Conservation (phyloP, 2,113 vertebrate genomes). For the Hassar affinis region DNA sequence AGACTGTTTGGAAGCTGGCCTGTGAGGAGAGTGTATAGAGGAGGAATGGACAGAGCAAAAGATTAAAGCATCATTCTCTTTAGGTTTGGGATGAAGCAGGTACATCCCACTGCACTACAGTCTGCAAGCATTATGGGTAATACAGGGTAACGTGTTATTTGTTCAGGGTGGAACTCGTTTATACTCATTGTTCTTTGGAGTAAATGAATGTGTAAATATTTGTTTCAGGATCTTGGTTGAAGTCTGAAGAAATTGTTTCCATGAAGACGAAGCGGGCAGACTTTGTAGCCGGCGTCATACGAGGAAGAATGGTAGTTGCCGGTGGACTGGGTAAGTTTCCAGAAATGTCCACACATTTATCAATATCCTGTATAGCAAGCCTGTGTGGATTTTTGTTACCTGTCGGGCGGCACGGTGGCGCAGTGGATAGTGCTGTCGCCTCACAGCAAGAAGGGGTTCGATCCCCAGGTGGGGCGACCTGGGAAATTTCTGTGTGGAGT, state of each 20-base stretch:
- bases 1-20: background rate
- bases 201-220: background rate
- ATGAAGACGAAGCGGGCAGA: constrained; percentile 94
- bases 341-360: background rate
- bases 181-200: background rate
- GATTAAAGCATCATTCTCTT: background rate
- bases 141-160: background rate
- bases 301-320: constrained; percentile 84
- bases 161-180: background rate
- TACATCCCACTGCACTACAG: background rate
- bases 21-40: background rate
- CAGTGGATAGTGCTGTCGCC: no score
- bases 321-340: constrained; percentile 85
- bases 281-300: constrained; percentile 84
- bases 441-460: no score
- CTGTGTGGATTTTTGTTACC: background rate
- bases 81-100: background rate
- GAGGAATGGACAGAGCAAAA: background rate
- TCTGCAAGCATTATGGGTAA: background rate
- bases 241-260: constrained; percentile 83
- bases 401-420: no score
- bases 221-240: constrained; percentile 84
- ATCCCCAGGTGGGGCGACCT: no score
- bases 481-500: no score
- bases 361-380: background rate